Conservation (phyloP, 2,797 vertebrate genomes). For the Molossus alvarezi region DNA sequence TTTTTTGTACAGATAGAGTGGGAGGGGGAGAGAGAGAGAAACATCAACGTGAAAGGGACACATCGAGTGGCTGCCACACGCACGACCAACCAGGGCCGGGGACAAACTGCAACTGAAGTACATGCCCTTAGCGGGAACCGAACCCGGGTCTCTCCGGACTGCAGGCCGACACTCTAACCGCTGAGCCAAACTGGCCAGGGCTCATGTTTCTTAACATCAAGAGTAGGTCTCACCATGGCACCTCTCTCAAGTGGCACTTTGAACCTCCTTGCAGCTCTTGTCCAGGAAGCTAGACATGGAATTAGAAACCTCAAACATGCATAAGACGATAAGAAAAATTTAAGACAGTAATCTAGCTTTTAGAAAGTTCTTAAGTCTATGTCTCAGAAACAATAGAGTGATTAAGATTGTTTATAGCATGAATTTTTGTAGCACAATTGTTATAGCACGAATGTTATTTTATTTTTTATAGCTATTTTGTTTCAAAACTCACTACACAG, state of each 20-base stretch:
- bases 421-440: not conserved
- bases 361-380: not conserved
- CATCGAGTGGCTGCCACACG: no score
- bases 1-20: no score
- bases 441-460: not conserved
- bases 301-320: not conserved
- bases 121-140: no score
- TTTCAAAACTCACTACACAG: not conserved
- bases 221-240: fast-evolving
- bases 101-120: no score
- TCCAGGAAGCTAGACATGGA: not conserved
- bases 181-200: no score
- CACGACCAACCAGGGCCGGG: no score
- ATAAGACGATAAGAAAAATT: not conserved
- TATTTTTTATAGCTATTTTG: not conserved
- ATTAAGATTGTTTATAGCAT: not conserved
- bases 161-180: no score
- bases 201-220: not conserved
- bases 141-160: no score
- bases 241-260: not conserved
- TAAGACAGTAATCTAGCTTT: not conserved
- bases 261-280: not conserved
- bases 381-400: not conserved
- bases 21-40: no score
- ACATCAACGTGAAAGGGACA: no score